These are phyloP conservation scores for Drosophila ercepeae DNA, from an alignment of 1,140 invertebrate species.

Conservation along the genomic window DNA sequence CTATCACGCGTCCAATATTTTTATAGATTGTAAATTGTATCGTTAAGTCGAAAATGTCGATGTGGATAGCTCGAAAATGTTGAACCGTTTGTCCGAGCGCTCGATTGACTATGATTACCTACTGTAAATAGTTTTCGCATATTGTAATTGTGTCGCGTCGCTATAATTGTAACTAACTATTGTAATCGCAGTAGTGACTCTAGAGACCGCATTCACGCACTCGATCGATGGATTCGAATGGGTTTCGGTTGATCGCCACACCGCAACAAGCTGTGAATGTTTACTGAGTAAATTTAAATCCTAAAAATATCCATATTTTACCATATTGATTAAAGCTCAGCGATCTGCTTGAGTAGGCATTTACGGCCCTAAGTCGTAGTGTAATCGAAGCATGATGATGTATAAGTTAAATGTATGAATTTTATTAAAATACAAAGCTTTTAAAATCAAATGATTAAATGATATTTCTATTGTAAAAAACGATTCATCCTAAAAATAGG, in stretches of 20 bases:
- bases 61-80: conserved; percentile 49
- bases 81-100: conserved; percentile 59
- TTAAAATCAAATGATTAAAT: conserved; percentile 4
- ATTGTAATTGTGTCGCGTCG: conserved; percentile 45
- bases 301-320: conserved; percentile 21
- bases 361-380: conserved; percentile 37
- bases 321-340: conserved; percentile 46
- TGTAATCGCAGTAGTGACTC: conserved; percentile 52
- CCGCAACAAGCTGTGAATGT: conserved; percentile 78
- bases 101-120: conserved; percentile 48
- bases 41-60: conserved; percentile 45
- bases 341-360: conserved; percentile 38
- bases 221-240: conserved; percentile 46
- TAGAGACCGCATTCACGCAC: conserved; percentile 64
- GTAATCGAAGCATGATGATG: conserved; percentile 40
- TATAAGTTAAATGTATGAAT: conserved; percentile 55
- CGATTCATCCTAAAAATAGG: neutral
- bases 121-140: conserved; percentile 60
- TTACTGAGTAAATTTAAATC: conserved; percentile 81
- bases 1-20: conserved; percentile 55
- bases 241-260: conserved; percentile 65
- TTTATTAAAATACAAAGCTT: conserved; percentile 30
- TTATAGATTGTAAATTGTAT: conserved; percentile 54
- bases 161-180: conserved; percentile 58
- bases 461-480: no score